Conservation (phyloP, 2,888 invertebrate genomes). For the Acronicta psi region DNA sequence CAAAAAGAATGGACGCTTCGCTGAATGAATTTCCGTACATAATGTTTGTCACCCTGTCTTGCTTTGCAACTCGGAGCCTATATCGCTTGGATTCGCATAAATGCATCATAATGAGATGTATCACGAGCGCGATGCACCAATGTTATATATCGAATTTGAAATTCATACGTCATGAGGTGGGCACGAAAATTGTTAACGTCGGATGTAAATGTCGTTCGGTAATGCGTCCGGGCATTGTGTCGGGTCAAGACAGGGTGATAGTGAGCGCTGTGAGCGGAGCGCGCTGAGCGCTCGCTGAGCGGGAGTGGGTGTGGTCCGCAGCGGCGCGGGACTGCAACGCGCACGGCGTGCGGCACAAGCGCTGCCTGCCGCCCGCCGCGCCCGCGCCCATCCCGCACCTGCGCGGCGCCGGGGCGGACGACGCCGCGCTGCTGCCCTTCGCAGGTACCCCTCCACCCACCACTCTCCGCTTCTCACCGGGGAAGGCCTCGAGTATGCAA, state of each 20-base stretch:
- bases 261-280: constrained; percentile 55
- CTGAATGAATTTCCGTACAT: constrained; percentile 59
- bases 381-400: constrained; percentile 96
- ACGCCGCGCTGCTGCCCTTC: constrained; percentile 73
- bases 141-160: constrained; percentile 8
- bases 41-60: constrained; percentile 78
- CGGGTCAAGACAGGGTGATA: constrained; percentile 51
- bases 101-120: constrained; percentile 33
- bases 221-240: neutral
- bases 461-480: constrained; percentile 6
- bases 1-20: constrained; percentile 63
- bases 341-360: constrained; percentile 95
- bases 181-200: constrained; percentile 4
- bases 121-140: constrained; percentile 30
- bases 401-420: constrained; percentile 89
- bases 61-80: constrained; percentile 65
- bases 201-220: neutral
- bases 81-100: constrained; percentile 48
- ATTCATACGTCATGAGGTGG: constrained; percentile 8
- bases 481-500: constrained; percentile 22
- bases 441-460: constrained; percentile 73
- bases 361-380: constrained; percentile 94
- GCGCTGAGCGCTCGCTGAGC: constrained; percentile 73
- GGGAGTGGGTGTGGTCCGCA: constrained; percentile 83
- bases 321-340: constrained; percentile 91